Evolutionary conservation across 2,888 invertebrate genomes (phyloP), one percentile per base, ranked within the genome.

Genomic region (Scaptomyza polygonia): DNA sequence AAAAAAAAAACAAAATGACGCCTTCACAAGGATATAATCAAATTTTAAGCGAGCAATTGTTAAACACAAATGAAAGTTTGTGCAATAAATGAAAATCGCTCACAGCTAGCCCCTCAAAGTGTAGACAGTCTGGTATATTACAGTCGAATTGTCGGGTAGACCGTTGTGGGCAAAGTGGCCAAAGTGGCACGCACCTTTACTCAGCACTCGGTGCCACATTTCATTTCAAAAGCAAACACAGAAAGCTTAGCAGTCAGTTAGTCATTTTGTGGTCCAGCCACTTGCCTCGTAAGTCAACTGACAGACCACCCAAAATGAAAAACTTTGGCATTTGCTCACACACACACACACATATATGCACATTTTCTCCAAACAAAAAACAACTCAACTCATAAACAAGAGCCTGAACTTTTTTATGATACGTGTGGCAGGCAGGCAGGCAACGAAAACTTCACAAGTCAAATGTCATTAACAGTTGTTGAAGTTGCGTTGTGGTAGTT

Each of bases 251-350:
- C 65, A 53, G 49, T 67, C 61, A 57, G 67, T 56, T 79, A 55
- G 84, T 56, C 77, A 69, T 69, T 79, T 64, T 79, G 72, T 36
- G 80, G 68, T 63, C 58, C 58, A 74, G 70, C 79, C 66, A 55
- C 70, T 61, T 69, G 43, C 34, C 61, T 70, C 54, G 66, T 73
- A 77, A 73, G 67, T 62, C 56, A 75, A 62, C 61, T 61, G 57
- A 70, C 56, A 63, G 56, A 49, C 42, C 39, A 39, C 42, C 76
- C 43, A 52, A 57, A 63, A 34, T 6, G 51, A 48, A 58, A 64
- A 63, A 55, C 39, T 64, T 53, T 54, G 42, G 36, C 45, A n/a
- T n/a, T n/a, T n/a, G n/a, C n/a, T n/a, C n/a, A 45, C 8, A 16
- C 48, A 29, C 18, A 18, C 18, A 21, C 0, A 18, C 14, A 32